Evolutionary conservation across 2,888 invertebrate species (phyloP), one percentile per base, ranked within the genome.

Genomic region (Theretra japonica): DNA sequence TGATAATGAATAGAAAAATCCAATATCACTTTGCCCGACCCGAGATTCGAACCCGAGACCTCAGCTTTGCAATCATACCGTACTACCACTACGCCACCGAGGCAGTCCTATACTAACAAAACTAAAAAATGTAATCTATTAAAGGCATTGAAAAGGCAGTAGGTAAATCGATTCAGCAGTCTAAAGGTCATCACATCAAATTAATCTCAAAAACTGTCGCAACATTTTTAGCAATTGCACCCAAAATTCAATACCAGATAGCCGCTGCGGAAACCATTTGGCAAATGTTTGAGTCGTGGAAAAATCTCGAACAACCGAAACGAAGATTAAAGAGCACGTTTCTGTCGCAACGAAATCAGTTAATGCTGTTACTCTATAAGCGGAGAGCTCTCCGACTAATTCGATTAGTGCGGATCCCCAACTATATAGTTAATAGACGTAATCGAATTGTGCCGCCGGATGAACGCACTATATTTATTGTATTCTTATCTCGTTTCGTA

Each of bases 261-360:
- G n/a, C 7, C 19, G 5, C 5, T 58, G 17, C 25, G 0, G 0
- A 58, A 58, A 23, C 4, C 21, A 58, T 15, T 58, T 58, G 23
- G 25, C n/a, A 53, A 53, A 19, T n/a, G n/a, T 53, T n/a, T 21
- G 8, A 62, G n/a, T 15, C 21, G n/a, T 11, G 8, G 21, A 48
- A 23, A 23, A 17, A 17, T 48, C 48, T 17, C 48, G 5, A 19
- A 25, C 28, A 33, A n/a, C n/a, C 19, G 11, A 62, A 65, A 23
- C 15, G 53, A n/a, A 65, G 41, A 41, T 21, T 33, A 62, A 62
- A 62, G 21, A n/a, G 62, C 33, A 41, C 11, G 33, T 62, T 41
- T 62, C 33, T 17, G 28, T 33, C 41, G 62, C 33, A 65, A 65
- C 15, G 23, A 48, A 65, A 65, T 65, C 65, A 65, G 65, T 65